Percentiles rank a stretch among this genome's conserved stretches.
These are phyloP conservation scores for Alloplasta piceator DNA, from an alignment of 2,888 invertebrate genomes.

Conservation along the genomic window DNA sequence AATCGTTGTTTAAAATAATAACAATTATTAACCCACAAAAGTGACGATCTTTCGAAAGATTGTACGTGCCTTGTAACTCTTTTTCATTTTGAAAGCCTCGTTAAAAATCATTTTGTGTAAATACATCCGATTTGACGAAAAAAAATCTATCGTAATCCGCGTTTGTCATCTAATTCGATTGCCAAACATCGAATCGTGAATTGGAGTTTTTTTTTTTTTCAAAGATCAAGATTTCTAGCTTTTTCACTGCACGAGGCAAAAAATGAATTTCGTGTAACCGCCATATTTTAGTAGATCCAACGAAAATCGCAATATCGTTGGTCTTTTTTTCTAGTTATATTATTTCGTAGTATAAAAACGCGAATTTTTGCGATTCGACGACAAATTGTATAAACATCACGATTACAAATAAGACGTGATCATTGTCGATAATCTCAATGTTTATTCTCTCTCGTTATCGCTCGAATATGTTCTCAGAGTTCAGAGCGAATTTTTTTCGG, in stretches of 20 bases:
- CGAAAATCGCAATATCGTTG: background rate
- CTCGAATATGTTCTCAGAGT: too few species aligned
- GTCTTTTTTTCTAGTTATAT: constrained; percentile 13
- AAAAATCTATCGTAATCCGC: constrained; percentile 26
- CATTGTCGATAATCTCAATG: too few species aligned
- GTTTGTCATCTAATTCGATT: background rate
- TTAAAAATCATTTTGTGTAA: constrained; percentile 68
- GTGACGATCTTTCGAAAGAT: constrained; percentile 46
- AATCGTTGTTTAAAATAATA: background rate
- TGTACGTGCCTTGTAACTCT: constrained; percentile 62
- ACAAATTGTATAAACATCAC: too few species aligned
- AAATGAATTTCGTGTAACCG: too few species aligned
- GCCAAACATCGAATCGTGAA: too few species aligned
- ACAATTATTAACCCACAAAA: constrained; percentile 5
- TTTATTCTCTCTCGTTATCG: too few species aligned
- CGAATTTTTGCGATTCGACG: too few species aligned
- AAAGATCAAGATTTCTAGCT: constrained; percentile 42
- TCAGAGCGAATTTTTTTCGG: too few species aligned
- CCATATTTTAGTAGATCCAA: too few species aligned
- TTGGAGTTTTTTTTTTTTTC: constrained; percentile 39
- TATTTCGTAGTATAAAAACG: too few species aligned
- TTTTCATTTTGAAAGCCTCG: constrained; percentile 29
- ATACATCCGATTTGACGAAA: constrained; percentile 58
- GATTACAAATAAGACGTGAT: too few species aligned
- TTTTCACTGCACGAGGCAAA: background rate